Evolutionary conservation across 2,888 invertebrate species (phyloP).

Genomic region (Alviniconcha strummeri): DNA sequence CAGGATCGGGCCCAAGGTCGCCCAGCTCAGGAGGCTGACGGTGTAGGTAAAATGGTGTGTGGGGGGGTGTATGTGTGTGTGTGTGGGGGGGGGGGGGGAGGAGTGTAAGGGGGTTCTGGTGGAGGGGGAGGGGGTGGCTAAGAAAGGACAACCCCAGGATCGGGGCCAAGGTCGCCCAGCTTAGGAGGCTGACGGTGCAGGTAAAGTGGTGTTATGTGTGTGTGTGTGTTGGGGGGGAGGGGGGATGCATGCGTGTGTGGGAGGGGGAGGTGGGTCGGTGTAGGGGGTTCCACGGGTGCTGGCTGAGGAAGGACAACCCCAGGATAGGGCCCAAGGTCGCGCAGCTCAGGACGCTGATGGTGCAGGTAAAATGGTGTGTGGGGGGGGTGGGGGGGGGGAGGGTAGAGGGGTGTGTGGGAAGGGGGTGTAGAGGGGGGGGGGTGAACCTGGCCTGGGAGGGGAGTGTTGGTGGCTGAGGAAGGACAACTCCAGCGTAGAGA

Average conservation of each 20-base stretch:
- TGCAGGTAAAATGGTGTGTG: slow-evolving; percentile 45
- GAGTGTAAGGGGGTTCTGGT: too few relatives aligned
- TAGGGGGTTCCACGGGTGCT: slow-evolving; percentile 54
- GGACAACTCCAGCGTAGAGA: too few relatives aligned
- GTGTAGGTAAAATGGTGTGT: slow-evolving; percentile 45
- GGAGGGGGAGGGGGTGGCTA: slow-evolving; percentile 53
- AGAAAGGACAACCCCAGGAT: slow-evolving; percentile 49
- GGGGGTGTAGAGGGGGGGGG: too few relatives aligned
- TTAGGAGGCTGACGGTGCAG: slow-evolving; percentile 53
- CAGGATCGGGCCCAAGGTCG: slow-evolving; percentile 50
- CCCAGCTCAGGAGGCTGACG: slow-evolving; percentile 54
- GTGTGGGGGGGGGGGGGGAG: too few relatives aligned
- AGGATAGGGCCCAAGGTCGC: slow-evolving; percentile 51
- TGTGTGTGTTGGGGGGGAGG: too few relatives aligned
- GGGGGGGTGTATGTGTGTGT: too few relatives aligned
- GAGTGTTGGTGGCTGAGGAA: too few relatives aligned
- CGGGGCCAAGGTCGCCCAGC: slow-evolving; percentile 54
- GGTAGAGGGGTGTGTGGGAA: too few relatives aligned
- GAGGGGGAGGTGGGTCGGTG: background rate
- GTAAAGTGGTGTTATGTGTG: slow-evolving; percentile 36
- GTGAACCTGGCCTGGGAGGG: too few relatives aligned
- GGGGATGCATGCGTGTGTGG: background rate
- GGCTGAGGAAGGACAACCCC: slow-evolving; percentile 59
- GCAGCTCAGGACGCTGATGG: slow-evolving; percentile 51
- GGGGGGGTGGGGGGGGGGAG: too few relatives aligned